phyloP scores from a whole-genome alignment of 2,797 vertebrate genomes.

The Potorous gilbertii region DNA sequence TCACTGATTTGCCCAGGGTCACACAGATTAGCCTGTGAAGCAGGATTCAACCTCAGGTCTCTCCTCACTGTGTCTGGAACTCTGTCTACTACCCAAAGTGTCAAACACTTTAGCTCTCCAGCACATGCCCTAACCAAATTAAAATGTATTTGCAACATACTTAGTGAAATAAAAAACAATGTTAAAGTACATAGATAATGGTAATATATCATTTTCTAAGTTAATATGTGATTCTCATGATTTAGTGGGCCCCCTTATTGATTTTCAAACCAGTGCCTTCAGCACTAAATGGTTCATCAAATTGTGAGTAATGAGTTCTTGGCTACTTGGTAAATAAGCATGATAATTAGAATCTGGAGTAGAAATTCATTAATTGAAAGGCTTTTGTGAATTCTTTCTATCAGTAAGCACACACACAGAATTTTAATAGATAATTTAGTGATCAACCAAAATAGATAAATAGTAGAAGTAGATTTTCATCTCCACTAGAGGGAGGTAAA shows the following conservation, averaged over 20 bases:
- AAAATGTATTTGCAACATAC: background rate
- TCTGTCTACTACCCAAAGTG: background rate
- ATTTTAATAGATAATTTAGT: background rate
- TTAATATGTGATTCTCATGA: background rate
- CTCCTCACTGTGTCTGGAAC: background rate
- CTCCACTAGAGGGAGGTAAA: constrained; percentile 64
- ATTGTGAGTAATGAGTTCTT: background rate
- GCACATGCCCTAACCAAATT: background rate
- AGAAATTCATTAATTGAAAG: background rate
- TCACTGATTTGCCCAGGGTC: background rate
- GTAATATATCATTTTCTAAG: background rate
- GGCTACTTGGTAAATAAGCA: background rate
- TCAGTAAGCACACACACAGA: background rate
- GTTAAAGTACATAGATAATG: background rate
- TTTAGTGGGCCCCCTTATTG: background rate
- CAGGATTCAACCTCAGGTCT: background rate
- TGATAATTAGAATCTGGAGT: background rate
- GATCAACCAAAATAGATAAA: background rate
- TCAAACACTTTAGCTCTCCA: background rate
- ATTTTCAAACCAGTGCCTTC: background rate
- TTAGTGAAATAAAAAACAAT: background rate
- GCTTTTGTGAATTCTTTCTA: background rate
- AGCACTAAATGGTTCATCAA: background rate
- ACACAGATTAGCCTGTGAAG: background rate
- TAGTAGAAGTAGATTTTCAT: background rate